A percentile compares a stretch with the other conserved stretches of the same genome.
phyloP scores from a whole-genome alignment of 2,113 vertebrate genomes.

The Ellobius talpinus region DNA sequence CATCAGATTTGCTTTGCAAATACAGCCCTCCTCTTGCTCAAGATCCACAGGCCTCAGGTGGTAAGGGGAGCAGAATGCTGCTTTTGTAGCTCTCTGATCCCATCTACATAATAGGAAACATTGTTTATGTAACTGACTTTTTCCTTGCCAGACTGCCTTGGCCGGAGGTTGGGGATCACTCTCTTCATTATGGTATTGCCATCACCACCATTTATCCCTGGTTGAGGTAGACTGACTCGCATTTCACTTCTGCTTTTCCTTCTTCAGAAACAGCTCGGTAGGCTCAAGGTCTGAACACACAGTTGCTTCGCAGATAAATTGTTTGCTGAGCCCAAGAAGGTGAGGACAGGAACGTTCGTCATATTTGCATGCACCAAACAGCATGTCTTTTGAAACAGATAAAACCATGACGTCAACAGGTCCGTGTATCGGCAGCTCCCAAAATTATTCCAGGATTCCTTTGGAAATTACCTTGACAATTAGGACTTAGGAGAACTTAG shows the following conservation, averaged over 20 bases:
- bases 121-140: neutral
- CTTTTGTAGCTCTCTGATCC: slow-evolving; percentile 9
- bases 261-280: neutral
- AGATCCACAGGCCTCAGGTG: neutral
- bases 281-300: neutral
- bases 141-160: neutral
- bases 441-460: neutral
- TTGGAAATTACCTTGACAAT: slow-evolving; percentile 43
- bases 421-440: neutral
- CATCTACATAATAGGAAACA: neutral
- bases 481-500: neutral
- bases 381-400: neutral
- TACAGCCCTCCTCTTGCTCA: slow-evolving; percentile 50
- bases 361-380: neutral
- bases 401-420: neutral
- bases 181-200: neutral
- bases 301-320: neutral
- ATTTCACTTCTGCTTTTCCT: neutral
- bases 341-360: no score
- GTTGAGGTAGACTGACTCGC: neutral
- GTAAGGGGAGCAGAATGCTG: slow-evolving; percentile 41
- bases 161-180: neutral
- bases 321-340: neutral
- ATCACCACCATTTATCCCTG: neutral
- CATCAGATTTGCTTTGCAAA: slow-evolving; percentile 55